Percentiles rank a stretch among this genome's conserved stretches.
Evolutionary conservation across 2,797 vertebrate species (phyloP).

Genomic region (Vireo griseus): DNA sequence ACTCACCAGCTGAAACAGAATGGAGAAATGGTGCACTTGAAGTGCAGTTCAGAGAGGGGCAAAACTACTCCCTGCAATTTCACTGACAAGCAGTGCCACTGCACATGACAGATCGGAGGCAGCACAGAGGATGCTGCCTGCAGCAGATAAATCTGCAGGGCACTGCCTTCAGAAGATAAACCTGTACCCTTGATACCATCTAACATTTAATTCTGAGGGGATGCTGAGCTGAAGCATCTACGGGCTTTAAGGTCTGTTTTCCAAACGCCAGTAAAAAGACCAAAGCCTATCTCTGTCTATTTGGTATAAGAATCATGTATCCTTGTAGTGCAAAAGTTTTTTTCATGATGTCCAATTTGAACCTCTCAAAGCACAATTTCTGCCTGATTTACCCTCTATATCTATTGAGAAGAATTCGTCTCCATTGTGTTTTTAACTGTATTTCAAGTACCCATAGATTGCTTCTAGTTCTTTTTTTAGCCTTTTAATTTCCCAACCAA

Average conservation of each 20-base stretch:
- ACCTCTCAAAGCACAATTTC: not conserved
- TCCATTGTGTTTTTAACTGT: not conserved
- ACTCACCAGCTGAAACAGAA: not conserved
- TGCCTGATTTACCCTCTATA: not conserved
- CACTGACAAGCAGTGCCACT: not conserved
- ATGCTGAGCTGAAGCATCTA: not conserved
- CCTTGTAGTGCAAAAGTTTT: not conserved
- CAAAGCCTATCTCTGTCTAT: not conserved
- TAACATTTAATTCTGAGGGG: not conserved
- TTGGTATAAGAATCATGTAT: not conserved
- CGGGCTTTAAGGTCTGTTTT: not conserved
- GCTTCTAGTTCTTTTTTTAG: not conserved
- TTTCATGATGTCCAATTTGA: not conserved
- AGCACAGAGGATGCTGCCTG: not conserved
- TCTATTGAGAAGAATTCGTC: not conserved
- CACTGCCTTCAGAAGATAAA: not conserved
- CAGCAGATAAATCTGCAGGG: not conserved
- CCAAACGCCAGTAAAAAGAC: rapidly evolving
- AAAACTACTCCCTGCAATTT: not conserved
- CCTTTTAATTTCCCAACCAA: not conserved
- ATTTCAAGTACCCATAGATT: not conserved
- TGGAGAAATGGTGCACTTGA: not conserved
- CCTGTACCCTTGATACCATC: not conserved
- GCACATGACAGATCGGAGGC: rapidly evolving
- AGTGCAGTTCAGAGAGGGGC: not conserved